phyloP scores from a whole-genome alignment of 2,113 vertebrate genomes.

The Eptesicus fuscus region DNA sequence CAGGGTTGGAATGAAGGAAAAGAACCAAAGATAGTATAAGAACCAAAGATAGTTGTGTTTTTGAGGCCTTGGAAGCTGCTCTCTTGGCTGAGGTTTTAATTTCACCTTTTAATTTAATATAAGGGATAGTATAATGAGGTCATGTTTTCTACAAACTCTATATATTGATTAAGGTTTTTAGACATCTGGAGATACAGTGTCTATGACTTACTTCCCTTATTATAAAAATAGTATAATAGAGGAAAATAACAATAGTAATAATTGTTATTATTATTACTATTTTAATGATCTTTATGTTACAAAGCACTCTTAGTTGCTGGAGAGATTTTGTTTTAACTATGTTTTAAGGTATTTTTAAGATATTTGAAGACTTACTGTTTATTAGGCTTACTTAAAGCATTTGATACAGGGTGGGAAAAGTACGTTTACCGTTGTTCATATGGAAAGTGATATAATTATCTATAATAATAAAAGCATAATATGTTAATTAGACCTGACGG shows the following conservation, averaged over 20 bases:
- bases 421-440: not conserved
- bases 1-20: not conserved
- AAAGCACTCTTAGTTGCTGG: not conserved
- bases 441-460: not conserved
- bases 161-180: conserved; percentile 46
- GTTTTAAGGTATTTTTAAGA: not conserved
- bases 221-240: conserved; percentile 13
- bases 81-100: conserved; percentile 22
- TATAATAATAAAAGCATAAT: not conserved
- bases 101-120: conserved; percentile 40
- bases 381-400: not conserved
- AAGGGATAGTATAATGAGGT: not conserved
- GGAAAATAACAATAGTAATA: not conserved
- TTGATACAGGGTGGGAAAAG: not conserved
- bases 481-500: too few species aligned
- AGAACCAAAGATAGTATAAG: conserved; percentile 44
- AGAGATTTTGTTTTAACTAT: conserved; percentile 22
- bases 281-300: not conserved
- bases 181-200: not conserved
- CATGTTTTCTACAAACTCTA: conserved; percentile 30
- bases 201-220: not conserved
- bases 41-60: conserved; percentile 30
- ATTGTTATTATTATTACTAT: not conserved
- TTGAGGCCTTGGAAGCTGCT: conserved; percentile 41
- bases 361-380: conserved; percentile 3